phyloP scores from a whole-genome alignment of 1,140 invertebrate species.

The Dendroctonus ponderosae region DNA sequence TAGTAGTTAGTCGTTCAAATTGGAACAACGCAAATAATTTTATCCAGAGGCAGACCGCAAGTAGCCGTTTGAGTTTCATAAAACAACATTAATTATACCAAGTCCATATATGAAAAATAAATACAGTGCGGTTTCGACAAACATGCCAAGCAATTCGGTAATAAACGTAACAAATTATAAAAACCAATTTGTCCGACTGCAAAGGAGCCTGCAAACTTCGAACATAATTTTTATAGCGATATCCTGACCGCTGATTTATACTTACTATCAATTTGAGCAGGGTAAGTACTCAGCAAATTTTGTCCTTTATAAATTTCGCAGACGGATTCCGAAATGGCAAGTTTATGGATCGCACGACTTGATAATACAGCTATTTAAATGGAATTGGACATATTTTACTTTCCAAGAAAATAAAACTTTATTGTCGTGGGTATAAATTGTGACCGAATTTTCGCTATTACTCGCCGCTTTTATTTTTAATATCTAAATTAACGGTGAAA shows the following conservation, averaged over 20 bases:
- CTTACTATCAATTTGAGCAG: constrained; percentile 46
- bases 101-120: background rate
- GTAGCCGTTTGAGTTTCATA: no score
- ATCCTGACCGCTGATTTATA: constrained; percentile 47
- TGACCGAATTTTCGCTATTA: no score
- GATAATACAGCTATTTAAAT: constrained; percentile 41
- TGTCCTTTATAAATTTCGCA: constrained; percentile 42
- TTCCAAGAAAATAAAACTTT: constrained; percentile 10
- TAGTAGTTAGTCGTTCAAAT: background rate
- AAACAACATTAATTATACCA: background rate
- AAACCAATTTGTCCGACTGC: constrained; percentile 46
- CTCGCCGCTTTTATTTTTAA: no score
- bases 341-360: constrained; percentile 41
- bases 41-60: no score
- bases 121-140: background rate
- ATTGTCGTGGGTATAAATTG: no score
- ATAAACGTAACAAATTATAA: constrained; percentile 47
- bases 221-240: constrained; percentile 48
- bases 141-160: no score
- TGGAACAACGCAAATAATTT: background rate
- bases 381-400: constrained; percentile 28
- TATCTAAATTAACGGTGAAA: no score
- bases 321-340: constrained; percentile 34
- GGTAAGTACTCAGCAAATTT: constrained; percentile 47
- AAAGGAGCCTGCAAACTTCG: constrained; percentile 47